A percentile compares a stretch with the other conserved stretches of the same genome.
phyloP scores from a whole-genome alignment of 2,113 vertebrate species.

The Cyprinodon variegatus region DNA sequence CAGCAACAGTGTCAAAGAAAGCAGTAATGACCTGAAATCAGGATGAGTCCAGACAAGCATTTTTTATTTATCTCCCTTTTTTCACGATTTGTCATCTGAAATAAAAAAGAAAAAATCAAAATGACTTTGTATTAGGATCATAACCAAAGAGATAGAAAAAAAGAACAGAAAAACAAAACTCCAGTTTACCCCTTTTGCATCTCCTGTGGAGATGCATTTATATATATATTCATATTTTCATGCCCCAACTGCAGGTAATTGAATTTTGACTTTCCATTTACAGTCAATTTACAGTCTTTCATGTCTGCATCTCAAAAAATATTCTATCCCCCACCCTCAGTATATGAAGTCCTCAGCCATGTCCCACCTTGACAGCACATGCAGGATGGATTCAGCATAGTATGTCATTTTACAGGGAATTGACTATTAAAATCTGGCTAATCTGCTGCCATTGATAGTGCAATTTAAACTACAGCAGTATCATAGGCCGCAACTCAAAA shows the following conservation, averaged over 20 bases:
- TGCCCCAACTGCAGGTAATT: background rate
- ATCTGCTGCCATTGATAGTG: background rate
- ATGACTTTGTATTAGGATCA: too few species aligned
- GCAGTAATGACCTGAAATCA: too few species aligned
- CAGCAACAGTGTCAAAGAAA: too few species aligned
- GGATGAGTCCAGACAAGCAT: too few species aligned
- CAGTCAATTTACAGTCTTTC: background rate
- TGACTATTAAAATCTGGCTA: background rate
- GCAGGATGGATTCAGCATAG: too few species aligned
- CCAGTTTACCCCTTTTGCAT: too few species aligned
- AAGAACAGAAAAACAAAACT: too few species aligned
- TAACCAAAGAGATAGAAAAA: too few species aligned
- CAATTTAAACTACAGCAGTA: background rate
- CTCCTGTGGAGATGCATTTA: background rate
- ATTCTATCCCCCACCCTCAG: background rate
- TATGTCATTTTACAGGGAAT: background rate
- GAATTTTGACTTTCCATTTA: background rate
- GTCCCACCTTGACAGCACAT: background rate
- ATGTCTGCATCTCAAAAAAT: background rate
- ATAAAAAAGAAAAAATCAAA: too few species aligned
- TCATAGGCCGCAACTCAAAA: constrained; percentile 1
- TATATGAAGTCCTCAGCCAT: background rate
- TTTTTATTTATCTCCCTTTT: too few species aligned
- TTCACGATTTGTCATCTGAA: too few species aligned
- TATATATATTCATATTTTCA: background rate